Percentiles rank a stretch among this genome's conserved stretches.
These are phyloP conservation scores for Heliconius melpomene DNA, from an alignment of 1,140 invertebrate species.

Conservation along the genomic window DNA sequence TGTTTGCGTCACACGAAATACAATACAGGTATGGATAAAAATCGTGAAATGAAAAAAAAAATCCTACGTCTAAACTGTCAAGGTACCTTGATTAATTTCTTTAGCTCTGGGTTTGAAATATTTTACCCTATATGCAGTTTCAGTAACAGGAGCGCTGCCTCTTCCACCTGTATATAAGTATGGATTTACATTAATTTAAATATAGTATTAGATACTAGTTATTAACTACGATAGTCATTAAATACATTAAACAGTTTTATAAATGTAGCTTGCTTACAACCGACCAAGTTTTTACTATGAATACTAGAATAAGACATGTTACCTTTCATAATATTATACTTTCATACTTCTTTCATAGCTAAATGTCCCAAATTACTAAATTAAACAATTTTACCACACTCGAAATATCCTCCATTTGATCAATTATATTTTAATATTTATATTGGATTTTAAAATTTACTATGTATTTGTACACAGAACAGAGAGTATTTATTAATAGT, in stretches of 20 bases:
- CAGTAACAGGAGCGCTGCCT: no score
- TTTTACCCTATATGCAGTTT: no score
- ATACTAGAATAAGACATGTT: neutral
- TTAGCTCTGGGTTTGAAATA: no score
- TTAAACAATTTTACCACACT: neutral
- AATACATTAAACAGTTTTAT: neutral
- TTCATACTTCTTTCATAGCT: neutral
- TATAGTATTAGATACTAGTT: neutral
- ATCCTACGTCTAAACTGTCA: no score
- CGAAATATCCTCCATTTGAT: neutral
- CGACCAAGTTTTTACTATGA: slow-evolving; percentile 36
- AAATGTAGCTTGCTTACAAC: slow-evolving; percentile 39
- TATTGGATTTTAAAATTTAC: no score
- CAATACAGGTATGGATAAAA: no score
- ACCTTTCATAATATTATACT: neutral
- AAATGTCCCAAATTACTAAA: no score
- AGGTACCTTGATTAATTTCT: no score
- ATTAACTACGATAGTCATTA: neutral
- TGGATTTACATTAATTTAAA: neutral
- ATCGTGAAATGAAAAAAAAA: no score
- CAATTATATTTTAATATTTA: neutral
- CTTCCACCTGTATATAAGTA: neutral
- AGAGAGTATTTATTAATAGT: no score
- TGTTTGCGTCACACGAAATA: no score
- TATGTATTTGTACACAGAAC: no score